Conservation (phyloP, 2,797 vertebrate species). For the Adelosebastes latens region DNA sequence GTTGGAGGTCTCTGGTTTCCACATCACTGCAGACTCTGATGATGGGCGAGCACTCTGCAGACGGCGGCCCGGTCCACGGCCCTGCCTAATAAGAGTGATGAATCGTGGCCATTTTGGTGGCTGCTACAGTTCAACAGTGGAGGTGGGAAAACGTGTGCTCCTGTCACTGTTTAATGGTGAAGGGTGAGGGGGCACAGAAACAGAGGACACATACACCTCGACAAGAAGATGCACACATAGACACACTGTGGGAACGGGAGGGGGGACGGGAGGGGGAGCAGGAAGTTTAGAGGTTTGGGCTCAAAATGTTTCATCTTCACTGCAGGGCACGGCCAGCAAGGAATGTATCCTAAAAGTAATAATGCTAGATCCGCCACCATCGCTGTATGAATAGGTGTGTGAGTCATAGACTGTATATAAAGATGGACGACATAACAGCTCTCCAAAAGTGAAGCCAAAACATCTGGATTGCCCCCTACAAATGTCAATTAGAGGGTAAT, state of each 20-base stretch:
- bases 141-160: conserved; percentile 51
- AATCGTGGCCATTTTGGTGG: conserved; percentile 16
- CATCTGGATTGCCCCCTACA: too few species aligned
- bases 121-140: conserved; percentile 32
- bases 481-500: too few species aligned
- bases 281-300: conserved; percentile 62
- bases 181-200: conserved; percentile 73
- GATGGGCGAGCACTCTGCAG: conserved; percentile 29
- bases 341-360: conserved; percentile 6
- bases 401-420: too few species aligned
- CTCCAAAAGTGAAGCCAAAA: too few species aligned
- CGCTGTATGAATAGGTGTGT: too few species aligned
- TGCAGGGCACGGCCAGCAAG: conserved; percentile 10
- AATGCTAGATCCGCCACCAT: not conserved
- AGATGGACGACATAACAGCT: too few species aligned
- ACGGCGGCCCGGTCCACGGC: conserved; percentile 5
- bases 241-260: conserved; percentile 69
- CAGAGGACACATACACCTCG: conserved; percentile 77
- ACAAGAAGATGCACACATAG: conserved; percentile 79
- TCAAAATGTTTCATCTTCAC: conserved; percentile 10
- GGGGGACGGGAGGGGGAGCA: conserved; percentile 15
- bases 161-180: conserved; percentile 67
- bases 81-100: conserved; percentile 17
- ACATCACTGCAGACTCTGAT: conserved; percentile 25
- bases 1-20: conserved; percentile 43